Evolutionary conservation across 2,113 vertebrate species (phyloP), one percentile per base, ranked within the genome.

Genomic region (Pomatostomus ruficeps): DNA sequence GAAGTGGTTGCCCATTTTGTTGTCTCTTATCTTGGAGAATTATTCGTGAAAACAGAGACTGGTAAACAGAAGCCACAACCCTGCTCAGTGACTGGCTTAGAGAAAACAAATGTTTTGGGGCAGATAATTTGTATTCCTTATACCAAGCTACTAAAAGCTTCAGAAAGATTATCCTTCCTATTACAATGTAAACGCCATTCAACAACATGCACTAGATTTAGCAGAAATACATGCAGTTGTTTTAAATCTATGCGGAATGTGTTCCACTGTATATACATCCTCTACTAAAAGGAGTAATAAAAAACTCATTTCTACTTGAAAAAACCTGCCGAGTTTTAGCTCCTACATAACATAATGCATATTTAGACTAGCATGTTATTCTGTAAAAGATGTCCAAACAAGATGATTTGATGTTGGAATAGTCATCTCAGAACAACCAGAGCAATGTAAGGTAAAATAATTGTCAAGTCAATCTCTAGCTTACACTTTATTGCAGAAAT

Each of bases 401-500:
- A 94, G 89, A 92, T 96, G 89, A 97, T 96, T 96, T 97, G 96
- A 95, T 95, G 95, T 96, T 94, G 57, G 83, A 97, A 97, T 77
- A 88, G 96, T 96, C 67, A 92, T 95, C 95, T 95, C 86, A 78
- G 93, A 95, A 94, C 80, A 96, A 95, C 73, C 93, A 66, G 86
- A 93, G 89, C 72, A 88, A 83, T 75, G 67, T 59, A 97, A 96
- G 79, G 93, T 96, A 94, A 97, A 97, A 97, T 96, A 98, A 98
- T 96, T 97, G 95, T 96, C 96, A 96, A 97, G 95, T 97, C 97
- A 97, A 95, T 97, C 89, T 97, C 84, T 67, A 90, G 75, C 84
- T 96, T 97, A 84, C 92, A 95, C 91, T 96, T 97, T 97, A 97
- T 92, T 97, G 92, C 91, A 97, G 96, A 97, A 98, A 98, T 98